Conservation (phyloP, 2,113 vertebrate genomes). For the Phoxinus phoxinus region DNA sequence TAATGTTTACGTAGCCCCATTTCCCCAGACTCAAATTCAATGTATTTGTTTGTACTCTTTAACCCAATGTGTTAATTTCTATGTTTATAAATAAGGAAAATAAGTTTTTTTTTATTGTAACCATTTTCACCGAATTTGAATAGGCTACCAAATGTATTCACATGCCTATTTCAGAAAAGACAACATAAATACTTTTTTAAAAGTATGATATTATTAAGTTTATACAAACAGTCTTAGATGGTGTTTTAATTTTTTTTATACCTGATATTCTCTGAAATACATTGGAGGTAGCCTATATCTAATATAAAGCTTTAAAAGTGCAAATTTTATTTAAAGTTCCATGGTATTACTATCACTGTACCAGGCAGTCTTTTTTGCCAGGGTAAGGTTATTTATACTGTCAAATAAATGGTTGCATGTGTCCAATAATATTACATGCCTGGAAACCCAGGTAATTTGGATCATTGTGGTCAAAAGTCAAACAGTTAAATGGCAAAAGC, state of each 20-base stretch:
- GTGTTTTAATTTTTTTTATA: background rate
- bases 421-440: background rate
- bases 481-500: background rate
- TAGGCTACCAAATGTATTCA: background rate
- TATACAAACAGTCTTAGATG: background rate
- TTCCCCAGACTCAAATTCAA: background rate
- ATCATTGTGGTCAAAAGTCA: background rate
- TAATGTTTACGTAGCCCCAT: background rate
- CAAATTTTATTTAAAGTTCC: background rate
- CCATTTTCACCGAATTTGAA: too few relatives aligned
- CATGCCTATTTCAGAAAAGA: background rate
- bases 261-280: background rate
- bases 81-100: background rate
- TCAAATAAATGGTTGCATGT: constrained; percentile 13
- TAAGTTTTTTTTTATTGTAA: too few relatives aligned
- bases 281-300: background rate
- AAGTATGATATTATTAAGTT: background rate
- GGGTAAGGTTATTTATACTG: background rate
- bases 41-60: background rate
- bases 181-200: background rate
- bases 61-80: background rate
- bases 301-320: background rate
- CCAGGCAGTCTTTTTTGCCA: background rate
- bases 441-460: background rate
- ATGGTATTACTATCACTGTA: constrained; percentile 3